These are phyloP conservation scores for Scaptomyza reducta DNA, from an alignment of 2,888 invertebrate genomes.

Conservation along the genomic window DNA sequence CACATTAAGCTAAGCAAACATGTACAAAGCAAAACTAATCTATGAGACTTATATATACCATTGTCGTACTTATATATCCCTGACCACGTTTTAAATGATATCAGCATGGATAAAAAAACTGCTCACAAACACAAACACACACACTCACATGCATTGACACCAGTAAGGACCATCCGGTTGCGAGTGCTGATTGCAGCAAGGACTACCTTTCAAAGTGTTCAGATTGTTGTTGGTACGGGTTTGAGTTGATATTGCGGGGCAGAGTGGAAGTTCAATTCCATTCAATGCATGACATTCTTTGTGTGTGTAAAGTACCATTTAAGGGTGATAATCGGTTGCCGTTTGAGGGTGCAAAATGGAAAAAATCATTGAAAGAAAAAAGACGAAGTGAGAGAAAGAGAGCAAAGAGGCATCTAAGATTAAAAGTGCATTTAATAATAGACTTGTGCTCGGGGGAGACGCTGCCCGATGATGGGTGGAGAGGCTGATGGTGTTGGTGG, in stretches of 20 bases:
- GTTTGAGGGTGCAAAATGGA: slow-evolving; percentile 83
- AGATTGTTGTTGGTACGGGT: slow-evolving; percentile 12
- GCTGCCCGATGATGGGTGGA: slow-evolving; percentile 11
- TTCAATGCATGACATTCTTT: slow-evolving; percentile 77
- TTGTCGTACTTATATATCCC: slow-evolving; percentile 29
- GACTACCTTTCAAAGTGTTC: slow-evolving; percentile 46
- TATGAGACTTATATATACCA: slow-evolving; percentile 32
- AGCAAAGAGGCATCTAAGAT: slow-evolving; percentile 66
- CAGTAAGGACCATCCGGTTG: slow-evolving; percentile 19
- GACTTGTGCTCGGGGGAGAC: slow-evolving; percentile 47
- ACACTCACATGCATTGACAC: slow-evolving; percentile 18
- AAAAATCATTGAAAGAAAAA: slow-evolving; percentile 78
- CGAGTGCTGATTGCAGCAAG: slow-evolving; percentile 28
- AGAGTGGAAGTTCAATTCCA: slow-evolving; percentile 65
- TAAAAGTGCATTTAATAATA: slow-evolving; percentile 84
- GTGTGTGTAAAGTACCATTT: slow-evolving; percentile 83
- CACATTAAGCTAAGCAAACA: slow-evolving; percentile 59
- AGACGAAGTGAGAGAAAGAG: slow-evolving; percentile 1
- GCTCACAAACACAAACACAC: slow-evolving; percentile 9
- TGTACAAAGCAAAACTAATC: slow-evolving; percentile 63
- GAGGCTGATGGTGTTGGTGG: slow-evolving; percentile 18
- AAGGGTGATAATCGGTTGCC: slow-evolving; percentile 84
- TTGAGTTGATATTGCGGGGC: slow-evolving; percentile 1
- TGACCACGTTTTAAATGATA: slow-evolving; percentile 50
- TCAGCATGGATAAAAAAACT: slow-evolving; percentile 58